phyloP scores from a whole-genome alignment of 1,140 invertebrate genomes.

The Drosophila saltans region DNA sequence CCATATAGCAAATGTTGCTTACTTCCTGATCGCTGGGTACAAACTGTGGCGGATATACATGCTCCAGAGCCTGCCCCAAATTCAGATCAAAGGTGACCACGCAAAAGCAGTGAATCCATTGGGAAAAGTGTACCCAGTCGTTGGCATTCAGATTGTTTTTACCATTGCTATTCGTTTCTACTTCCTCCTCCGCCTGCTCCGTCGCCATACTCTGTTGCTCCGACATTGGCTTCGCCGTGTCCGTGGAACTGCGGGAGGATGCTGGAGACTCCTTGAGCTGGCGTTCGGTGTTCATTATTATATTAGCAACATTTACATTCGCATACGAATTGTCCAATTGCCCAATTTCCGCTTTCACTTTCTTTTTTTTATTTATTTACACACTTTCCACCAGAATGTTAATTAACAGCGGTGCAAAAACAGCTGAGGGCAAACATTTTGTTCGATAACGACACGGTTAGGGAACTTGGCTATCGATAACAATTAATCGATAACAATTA shows the following conservation, averaged over 20 bases:
- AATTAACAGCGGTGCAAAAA: too few relatives aligned
- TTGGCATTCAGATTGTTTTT: slow-evolving; percentile 36
- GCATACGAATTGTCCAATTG: slow-evolving; percentile 4
- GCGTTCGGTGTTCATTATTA: slow-evolving; percentile 41
- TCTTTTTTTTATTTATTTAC: slow-evolving; percentile 33
- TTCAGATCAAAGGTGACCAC: slow-evolving; percentile 99
- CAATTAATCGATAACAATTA: too few relatives aligned
- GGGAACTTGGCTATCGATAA: too few relatives aligned
- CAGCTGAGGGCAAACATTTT: too few relatives aligned
- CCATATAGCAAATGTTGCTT: slow-evolving; percentile 98
- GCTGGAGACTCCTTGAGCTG: slow-evolving; percentile 7
- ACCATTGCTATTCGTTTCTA: slow-evolving; percentile 24
- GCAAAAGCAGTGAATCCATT: slow-evolving; percentile 98
- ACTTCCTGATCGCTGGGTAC: slow-evolving; percentile 96
- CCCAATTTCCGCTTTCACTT: slow-evolving; percentile 50
- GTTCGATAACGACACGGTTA: too few relatives aligned
- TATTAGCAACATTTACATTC: slow-evolving; percentile 16
- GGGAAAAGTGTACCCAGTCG: slow-evolving; percentile 86
- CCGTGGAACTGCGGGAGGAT: not conserved
- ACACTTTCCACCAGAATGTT: not conserved
- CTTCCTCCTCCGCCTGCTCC: not conserved
- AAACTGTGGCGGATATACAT: slow-evolving; percentile 93
- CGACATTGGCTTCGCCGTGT: not conserved
- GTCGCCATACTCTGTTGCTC: not conserved
- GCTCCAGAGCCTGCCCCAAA: slow-evolving; percentile 93